Evolutionary conservation across 2,113 vertebrate genomes (phyloP), one percentile per base, ranked within the genome.

Genomic region (Scalopus aquaticus): DNA sequence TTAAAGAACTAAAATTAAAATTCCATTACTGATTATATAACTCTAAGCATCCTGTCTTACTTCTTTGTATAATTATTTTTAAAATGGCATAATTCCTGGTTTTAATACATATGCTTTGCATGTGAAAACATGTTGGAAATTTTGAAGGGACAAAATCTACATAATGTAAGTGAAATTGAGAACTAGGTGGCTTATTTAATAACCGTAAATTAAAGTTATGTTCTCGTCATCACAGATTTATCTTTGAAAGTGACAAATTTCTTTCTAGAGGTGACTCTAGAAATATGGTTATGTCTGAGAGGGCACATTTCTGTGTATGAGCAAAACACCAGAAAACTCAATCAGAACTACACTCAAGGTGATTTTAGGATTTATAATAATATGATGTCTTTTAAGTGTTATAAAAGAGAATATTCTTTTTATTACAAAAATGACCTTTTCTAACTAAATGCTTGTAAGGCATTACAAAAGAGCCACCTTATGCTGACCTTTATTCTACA

Each of bases 321-420:
- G 5, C 74, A 49, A 94, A 76, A 60, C 32, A 72, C 30, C 49
- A 90, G 24, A 32, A 83, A 90, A 76, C 35, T 82, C 74, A 74
- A 88, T 83, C 37, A 83, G 30, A 86, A 37, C 56, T 86, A 28
- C 10, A 81, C 28, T 73, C 35, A 44, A 80, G 35, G 6, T 90
- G 69, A 81, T 93, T 95, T 94, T 90, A 80, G 12, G n/a, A 89
- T 83, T 93, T 92, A 60, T 83, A 44, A 60, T 80, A 78, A 81
- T 73, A 64, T 87, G 9, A 16, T 92, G 30, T 69, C 32, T 91
- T 91, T 58, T 91, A 76, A 80, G 9, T 83, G 54, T 88, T 90
- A 70, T 12, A n/a, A 83, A 72, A 82, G 46, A 56, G 9, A 91
- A 81, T 44, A 1, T 65, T 88, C 22, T 19, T 70, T 89, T 80